A percentile compares a stretch with the other conserved stretches of the same genome.
Conservation (phyloP, 2,797 vertebrate genomes). For the Liparis tanakae region DNA sequence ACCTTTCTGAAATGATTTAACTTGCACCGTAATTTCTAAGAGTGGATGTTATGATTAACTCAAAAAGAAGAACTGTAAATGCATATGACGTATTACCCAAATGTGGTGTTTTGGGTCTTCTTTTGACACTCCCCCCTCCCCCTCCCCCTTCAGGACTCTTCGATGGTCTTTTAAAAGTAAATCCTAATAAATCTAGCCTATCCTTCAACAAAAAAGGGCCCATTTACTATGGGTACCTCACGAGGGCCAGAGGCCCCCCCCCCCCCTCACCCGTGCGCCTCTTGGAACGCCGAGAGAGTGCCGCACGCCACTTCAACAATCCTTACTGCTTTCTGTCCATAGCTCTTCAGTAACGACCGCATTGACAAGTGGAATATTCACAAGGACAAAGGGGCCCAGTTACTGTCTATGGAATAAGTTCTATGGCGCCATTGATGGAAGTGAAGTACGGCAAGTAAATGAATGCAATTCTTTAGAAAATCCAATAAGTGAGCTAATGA, state of each 20-base stretch:
- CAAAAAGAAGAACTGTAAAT: constrained; percentile 14
- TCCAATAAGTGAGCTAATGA: constrained; percentile 71
- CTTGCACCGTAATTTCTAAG: not conserved
- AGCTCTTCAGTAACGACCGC: constrained; percentile 56
- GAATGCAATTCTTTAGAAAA: constrained; percentile 61
- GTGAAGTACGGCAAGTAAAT: constrained; percentile 63
- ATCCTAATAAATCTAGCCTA: constrained; percentile 83
- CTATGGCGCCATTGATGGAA: constrained; percentile 59
- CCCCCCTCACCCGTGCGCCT: constrained; percentile 58
- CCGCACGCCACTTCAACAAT: constrained; percentile 51
- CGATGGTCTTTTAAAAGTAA: constrained; percentile 81
- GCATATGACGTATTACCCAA: constrained; percentile 10
- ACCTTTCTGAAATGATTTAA: not conserved
- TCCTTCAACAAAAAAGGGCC: constrained; percentile 73
- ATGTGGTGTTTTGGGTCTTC: constrained; percentile 52
- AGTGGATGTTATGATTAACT: not conserved
- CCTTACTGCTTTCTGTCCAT: constrained; percentile 67
- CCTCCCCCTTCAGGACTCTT: constrained; percentile 61
- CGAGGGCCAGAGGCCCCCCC: constrained; percentile 61
- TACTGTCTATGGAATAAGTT: constrained; percentile 67
- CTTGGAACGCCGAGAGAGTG: constrained; percentile 19
- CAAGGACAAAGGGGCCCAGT: constrained; percentile 50
- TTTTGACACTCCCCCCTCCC: constrained; percentile 37
- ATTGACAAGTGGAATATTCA: constrained; percentile 59
- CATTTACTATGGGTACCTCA: constrained; percentile 64